These are phyloP conservation scores for Myotis daubentonii DNA, from an alignment of 2,797 vertebrate genomes.

Conservation along the genomic window DNA sequence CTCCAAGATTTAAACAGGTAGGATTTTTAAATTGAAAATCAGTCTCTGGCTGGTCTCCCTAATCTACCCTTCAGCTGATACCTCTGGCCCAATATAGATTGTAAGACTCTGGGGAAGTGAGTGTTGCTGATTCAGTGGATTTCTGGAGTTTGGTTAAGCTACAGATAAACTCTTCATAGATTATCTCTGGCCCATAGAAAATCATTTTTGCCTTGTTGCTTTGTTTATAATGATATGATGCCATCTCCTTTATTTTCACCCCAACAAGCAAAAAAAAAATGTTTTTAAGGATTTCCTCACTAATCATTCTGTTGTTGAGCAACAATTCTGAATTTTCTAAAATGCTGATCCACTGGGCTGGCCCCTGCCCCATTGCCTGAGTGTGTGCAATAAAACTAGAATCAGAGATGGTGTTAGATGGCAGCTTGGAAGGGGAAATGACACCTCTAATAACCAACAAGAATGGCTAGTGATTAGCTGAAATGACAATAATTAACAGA, in stretches of 20 bases:
- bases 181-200: neutral
- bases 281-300: neutral
- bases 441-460: conserved; percentile 72
- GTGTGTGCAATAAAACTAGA: neutral
- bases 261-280: neutral
- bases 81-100: conserved; percentile 24
- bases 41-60: neutral
- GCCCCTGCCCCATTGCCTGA: conserved; percentile 18
- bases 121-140: conserved; percentile 37
- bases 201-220: neutral
- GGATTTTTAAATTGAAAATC: neutral
- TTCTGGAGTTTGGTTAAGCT: conserved; percentile 54
- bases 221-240: conserved; percentile 7
- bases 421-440: conserved; percentile 54
- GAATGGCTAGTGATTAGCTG: conserved; percentile 74
- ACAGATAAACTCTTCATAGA: conserved; percentile 51
- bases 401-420: conserved; percentile 2
- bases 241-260: neutral
- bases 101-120: neutral
- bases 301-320: neutral
- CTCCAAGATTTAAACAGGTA: neutral
- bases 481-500: conserved; percentile 79
- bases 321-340: conserved; percentile 18
- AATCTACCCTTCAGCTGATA: neutral
- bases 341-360: neutral